phyloP scores from a whole-genome alignment of 2,888 invertebrate species.

The Diarsia rubi region DNA sequence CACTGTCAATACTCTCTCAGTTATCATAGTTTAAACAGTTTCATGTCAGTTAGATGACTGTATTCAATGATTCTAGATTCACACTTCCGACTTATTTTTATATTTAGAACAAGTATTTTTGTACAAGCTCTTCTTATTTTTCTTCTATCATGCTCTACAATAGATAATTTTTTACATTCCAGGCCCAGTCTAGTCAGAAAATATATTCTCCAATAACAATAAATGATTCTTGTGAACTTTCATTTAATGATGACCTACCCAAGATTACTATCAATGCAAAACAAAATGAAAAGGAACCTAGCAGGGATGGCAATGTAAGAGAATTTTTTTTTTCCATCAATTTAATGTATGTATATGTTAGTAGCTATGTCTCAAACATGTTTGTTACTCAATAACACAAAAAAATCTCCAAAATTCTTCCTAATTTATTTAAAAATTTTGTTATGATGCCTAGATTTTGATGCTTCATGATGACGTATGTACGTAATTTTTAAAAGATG shows the following conservation, averaged over 20 bases:
- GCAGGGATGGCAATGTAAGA: conserved; percentile 83
- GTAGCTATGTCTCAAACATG: neutral
- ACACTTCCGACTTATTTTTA: neutral
- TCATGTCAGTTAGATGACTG: too few relatives aligned
- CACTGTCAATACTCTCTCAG: neutral
- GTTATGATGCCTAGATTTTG: too few relatives aligned
- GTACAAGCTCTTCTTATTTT: neutral
- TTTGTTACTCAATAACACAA: neutral
- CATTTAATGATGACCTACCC: conserved; percentile 69
- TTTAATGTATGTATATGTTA: neutral
- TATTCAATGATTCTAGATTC: neutral
- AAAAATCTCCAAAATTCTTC: neutral
- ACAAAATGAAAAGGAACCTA: conserved; percentile 74
- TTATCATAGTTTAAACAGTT: neutral
- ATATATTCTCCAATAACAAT: conserved; percentile 81
- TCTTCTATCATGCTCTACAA: neutral
- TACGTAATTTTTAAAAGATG: too few relatives aligned
- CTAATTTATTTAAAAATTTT: too few relatives aligned
- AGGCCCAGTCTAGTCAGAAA: conserved; percentile 70
- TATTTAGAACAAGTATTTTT: too few relatives aligned
- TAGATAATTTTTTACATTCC: neutral
- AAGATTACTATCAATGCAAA: conserved; percentile 60
- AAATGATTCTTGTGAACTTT: conserved; percentile 77
- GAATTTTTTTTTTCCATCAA: neutral
- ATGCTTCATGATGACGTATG: too few relatives aligned